Evolutionary conservation across 1,140 invertebrate genomes (phyloP).

Genomic region (Brachionus sp.): DNA sequence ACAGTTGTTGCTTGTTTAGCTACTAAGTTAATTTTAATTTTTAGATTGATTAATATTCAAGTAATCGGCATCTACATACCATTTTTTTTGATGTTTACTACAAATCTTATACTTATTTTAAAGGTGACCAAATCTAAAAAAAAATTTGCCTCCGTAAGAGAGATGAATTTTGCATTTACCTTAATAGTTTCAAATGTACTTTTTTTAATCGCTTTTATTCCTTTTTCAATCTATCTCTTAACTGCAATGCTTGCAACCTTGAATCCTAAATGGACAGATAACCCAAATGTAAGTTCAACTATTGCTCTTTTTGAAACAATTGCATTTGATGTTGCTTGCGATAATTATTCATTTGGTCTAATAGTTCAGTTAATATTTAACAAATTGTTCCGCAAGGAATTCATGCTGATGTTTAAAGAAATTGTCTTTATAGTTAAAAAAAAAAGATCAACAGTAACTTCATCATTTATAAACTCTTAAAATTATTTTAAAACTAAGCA

Average conservation of each 20-base stretch:
- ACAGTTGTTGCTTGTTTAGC: neutral
- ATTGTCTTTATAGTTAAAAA: too few relatives aligned
- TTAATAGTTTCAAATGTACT: neutral
- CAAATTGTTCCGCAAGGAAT: too few relatives aligned
- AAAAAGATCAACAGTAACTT: too few relatives aligned
- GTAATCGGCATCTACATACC: neutral
- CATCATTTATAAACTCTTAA: too few relatives aligned
- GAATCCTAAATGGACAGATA: neutral
- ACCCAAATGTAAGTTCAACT: neutral
- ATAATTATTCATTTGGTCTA: too few relatives aligned
- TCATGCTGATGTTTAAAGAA: too few relatives aligned
- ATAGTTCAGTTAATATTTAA: too few relatives aligned
- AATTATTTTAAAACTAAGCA: too few relatives aligned
- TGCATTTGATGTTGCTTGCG: too few relatives aligned
- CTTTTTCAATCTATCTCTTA: neutral
- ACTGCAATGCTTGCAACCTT: neutral
- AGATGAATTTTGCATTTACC: slow-evolving; percentile 4
- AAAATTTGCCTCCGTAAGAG: neutral
- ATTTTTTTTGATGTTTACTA: neutral
- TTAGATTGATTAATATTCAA: neutral
- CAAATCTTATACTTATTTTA: neutral
- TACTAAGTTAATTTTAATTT: neutral
- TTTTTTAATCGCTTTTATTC: neutral
- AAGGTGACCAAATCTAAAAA: neutral
- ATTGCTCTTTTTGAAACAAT: too few relatives aligned